A percentile compares a stretch with the other conserved stretches of the same genome.
Conservation (phyloP, 2,797 vertebrate species). For the Bradypodion ventrale region DNA sequence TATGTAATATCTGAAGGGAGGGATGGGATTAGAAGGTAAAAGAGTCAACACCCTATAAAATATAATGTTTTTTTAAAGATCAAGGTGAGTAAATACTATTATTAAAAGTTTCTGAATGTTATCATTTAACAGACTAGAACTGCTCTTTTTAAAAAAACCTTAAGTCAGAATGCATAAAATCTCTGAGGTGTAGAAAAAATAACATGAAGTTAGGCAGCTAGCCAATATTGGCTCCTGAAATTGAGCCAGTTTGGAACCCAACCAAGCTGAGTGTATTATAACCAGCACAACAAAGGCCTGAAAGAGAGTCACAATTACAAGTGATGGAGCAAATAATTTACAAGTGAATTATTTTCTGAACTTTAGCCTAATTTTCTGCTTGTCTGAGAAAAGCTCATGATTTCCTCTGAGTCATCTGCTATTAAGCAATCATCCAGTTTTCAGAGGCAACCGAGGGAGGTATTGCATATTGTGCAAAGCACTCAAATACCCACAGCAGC, state of each 20-base stretch:
- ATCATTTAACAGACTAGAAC: background rate
- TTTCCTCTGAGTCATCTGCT: slow-evolving; percentile 14
- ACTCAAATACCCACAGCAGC: background rate
- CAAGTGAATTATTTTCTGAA: slow-evolving; percentile 32
- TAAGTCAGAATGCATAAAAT: background rate
- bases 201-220: background rate
- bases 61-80: background rate
- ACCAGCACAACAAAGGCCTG: slow-evolving; percentile 14
- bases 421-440: slow-evolving; percentile 18
- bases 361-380: slow-evolving; percentile 34
- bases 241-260: slow-evolving; percentile 17
- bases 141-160: background rate
- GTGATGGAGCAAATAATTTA: slow-evolving; percentile 23
- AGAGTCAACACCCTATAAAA: background rate
- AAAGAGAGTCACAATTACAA: slow-evolving; percentile 28
- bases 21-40: no score
- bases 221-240: slow-evolving; percentile 10
- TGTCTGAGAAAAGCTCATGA: slow-evolving; percentile 30
- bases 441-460: background rate
- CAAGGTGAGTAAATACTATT: background rate
- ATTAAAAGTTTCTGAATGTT: background rate
- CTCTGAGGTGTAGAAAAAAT: background rate
- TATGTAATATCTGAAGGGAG: background rate
- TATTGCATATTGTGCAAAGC: background rate
- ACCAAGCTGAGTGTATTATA: slow-evolving; percentile 10